These are phyloP conservation scores for Heliconius ethilla DNA, from an alignment of 2,888 invertebrate species.

Conservation along the genomic window DNA sequence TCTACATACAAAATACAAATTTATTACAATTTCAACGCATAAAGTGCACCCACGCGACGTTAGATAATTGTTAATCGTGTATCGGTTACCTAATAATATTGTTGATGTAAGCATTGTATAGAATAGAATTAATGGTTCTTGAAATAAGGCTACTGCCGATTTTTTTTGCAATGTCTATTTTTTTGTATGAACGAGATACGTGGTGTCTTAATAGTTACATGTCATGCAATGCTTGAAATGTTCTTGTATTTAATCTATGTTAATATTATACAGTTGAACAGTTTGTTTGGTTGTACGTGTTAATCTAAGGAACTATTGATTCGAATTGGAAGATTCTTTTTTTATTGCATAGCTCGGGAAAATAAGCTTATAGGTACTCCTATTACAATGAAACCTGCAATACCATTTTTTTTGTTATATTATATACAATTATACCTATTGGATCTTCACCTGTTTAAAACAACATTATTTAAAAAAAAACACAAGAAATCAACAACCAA, in stretches of 20 bases:
- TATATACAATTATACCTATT: no score
- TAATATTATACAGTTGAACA: neutral
- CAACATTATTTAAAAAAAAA: neutral
- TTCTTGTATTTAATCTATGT: neutral
- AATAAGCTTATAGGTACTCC: no score
- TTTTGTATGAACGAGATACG: neutral
- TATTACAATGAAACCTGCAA: no score
- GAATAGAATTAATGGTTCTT: conserved; percentile 31
- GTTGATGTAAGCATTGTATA: conserved; percentile 36
- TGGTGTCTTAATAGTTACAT: neutral
- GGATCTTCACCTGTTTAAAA: neutral
- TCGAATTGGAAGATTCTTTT: neutral
- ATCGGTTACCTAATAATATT: conserved; percentile 39
- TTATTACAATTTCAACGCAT: conserved; percentile 29
- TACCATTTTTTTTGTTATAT: no score
- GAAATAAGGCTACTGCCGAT: conserved; percentile 17
- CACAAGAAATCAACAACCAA: neutral
- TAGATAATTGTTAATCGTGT: conserved; percentile 42
- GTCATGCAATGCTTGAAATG: neutral
- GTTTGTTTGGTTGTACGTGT: neutral
- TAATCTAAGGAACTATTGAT: neutral
- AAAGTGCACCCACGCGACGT: conserved; percentile 40
- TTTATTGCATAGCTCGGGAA: neutral
- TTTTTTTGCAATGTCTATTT: conserved; percentile 15
- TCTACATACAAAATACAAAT: conserved; percentile 19